phyloP scores from a whole-genome alignment of 2,888 invertebrate species.

The Alentia gelatinosa region DNA sequence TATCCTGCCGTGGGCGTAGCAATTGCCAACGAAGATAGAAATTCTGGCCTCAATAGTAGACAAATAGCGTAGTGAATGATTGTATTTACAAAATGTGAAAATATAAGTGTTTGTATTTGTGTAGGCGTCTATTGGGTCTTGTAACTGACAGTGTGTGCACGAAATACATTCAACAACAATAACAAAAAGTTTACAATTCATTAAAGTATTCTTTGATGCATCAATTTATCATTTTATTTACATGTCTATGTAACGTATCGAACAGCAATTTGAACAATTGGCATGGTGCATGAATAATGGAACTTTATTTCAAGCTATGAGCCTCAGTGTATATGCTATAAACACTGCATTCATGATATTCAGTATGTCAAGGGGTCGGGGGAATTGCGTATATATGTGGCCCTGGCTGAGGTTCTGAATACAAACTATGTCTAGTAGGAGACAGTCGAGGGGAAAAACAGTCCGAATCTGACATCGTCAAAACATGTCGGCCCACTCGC shows the following conservation, averaged over 20 bases:
- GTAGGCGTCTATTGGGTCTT: too few relatives aligned
- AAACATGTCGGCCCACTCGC: background rate
- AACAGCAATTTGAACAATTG: background rate
- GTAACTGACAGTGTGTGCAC: too few relatives aligned
- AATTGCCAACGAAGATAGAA: background rate
- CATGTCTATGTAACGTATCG: background rate
- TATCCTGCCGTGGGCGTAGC: background rate
- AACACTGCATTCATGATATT: background rate
- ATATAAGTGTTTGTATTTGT: too few relatives aligned
- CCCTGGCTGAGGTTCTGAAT: background rate
- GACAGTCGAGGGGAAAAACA: background rate
- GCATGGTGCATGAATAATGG: background rate
- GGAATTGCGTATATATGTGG: background rate
- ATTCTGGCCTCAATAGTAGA: background rate
- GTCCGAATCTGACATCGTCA: background rate
- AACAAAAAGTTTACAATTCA: too few relatives aligned
- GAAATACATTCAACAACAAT: too few relatives aligned
- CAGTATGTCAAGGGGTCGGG: background rate
- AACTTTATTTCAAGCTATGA: background rate
- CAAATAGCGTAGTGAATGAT: too few relatives aligned
- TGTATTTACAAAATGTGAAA: too few relatives aligned
- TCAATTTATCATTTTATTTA: background rate
- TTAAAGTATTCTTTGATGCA: too few relatives aligned
- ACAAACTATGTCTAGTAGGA: constrained; percentile 16
- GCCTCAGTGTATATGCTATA: background rate